phyloP scores from a whole-genome alignment of 2,797 vertebrate species.

The Buphagus erythrorhynchus region DNA sequence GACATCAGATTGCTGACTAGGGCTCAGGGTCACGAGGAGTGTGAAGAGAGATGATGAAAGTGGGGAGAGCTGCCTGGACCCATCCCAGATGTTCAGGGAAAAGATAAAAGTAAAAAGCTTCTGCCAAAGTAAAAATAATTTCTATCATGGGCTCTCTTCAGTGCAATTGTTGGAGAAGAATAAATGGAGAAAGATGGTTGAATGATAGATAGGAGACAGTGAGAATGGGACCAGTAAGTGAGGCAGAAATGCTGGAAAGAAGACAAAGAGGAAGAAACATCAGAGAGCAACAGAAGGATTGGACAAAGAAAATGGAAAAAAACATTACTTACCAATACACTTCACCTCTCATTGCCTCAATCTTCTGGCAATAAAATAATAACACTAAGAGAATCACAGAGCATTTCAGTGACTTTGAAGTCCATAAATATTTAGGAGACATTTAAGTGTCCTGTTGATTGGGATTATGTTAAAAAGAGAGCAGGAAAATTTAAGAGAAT shows the following conservation, averaged over 20 bases:
- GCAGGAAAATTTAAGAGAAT: background rate
- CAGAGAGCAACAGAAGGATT: background rate
- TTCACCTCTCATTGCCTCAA: background rate
- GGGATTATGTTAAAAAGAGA: background rate
- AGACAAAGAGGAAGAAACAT: background rate
- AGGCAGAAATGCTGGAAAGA: conserved; percentile 11
- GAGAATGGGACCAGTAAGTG: background rate
- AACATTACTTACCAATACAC: background rate
- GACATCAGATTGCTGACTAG: conserved; percentile 31
- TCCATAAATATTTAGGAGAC: conserved; percentile 26
- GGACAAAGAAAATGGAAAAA: background rate
- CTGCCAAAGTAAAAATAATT: conserved; percentile 23
- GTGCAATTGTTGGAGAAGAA: background rate
- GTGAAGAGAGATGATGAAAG: background rate
- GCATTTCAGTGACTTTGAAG: background rate
- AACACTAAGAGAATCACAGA: background rate
- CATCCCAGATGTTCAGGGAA: conserved; percentile 19
- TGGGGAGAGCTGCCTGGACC: conserved; percentile 28
- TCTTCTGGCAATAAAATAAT: conserved; percentile 16
- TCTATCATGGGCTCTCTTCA: background rate
- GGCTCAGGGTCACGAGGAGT: background rate
- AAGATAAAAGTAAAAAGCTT: conserved; percentile 44
- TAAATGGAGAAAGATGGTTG: conserved; percentile 31
- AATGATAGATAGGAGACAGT: background rate
- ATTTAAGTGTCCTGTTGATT: background rate